Conservation (phyloP, 2,113 vertebrate species). For the Apodemus sylvaticus region DNA sequence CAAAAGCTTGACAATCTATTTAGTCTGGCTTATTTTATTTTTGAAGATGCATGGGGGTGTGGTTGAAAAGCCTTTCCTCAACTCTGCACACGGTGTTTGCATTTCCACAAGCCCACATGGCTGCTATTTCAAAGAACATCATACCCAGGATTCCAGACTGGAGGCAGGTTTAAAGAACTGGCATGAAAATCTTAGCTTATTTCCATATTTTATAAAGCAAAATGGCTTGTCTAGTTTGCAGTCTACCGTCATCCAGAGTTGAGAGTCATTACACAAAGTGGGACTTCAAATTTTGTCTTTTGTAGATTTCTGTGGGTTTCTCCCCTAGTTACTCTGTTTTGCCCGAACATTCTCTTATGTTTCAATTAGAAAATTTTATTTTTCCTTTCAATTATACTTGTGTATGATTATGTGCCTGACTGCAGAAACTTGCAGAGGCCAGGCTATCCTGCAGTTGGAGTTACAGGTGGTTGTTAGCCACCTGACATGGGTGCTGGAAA, state of each 20-base stretch:
- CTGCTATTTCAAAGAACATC: constrained; percentile 48
- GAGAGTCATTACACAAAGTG: background rate
- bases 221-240: constrained; percentile 54
- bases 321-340: background rate
- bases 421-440: background rate
- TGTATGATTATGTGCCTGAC: background rate
- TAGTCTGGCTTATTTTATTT: constrained; percentile 38
- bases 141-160: constrained; percentile 10
- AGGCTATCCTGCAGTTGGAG: background rate
- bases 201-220: constrained; percentile 49
- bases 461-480: background rate
- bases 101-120: background rate
- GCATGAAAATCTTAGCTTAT: constrained; percentile 59
- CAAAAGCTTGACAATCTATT: background rate
- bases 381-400: background rate
- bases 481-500: background rate
- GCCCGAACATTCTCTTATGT: background rate
- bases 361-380: background rate
- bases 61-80: background rate
- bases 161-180: constrained; percentile 53
- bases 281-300: background rate
- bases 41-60: background rate
- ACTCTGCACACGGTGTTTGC: background rate
- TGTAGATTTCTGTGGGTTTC: background rate
- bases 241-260: background rate